Evolutionary conservation across 2,797 vertebrate species (phyloP), one percentile per base, ranked within the genome.

Genomic region (Taenioides sp.): DNA sequence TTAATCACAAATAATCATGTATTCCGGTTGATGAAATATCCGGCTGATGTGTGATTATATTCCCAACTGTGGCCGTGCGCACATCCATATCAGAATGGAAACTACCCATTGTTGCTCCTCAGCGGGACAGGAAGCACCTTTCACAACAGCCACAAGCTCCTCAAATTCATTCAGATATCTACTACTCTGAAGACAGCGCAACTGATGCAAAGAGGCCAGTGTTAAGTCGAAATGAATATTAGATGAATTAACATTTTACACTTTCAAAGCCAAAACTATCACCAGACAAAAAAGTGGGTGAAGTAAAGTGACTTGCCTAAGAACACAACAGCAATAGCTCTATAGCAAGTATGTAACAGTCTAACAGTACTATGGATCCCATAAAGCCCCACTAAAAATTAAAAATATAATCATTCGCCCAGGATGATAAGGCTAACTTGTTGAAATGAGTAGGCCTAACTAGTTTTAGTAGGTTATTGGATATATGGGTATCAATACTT

Each of bases 101-200:
- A 92, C 69, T 78, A 90, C 83, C 91, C 87, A 94, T 94, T 94
- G 93, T 95, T 93, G 80, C 74, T 76, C 54, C 75, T 79, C 81
- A 81, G 80, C 67, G 11, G 79, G 73, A 47, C 92, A 94, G 94
- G 93, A 94, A 95, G 77, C 92, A 93, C 91, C 92, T 94, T 92
- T 90, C 88, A 90, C 85, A 93, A 92, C 87, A 91, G 78, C 78
- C 72, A 73, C 76, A 80, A 57, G 69, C 50, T 88, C 80, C 78
- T 77, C 59, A 84, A 22, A 61, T 82, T 77, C 67, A 84, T 83
- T 84, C 58, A 77, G 74, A 87, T 77, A 76, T 84, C 57, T 73
- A 31, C 74, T 85, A 86, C 82, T 78, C 84, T 83, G 62, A 83
- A 80, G 52, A 65, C 17, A 37, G 60, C 79, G 80, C 81, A 74